A percentile compares a stretch with the other conserved stretches of the same genome.
Conservation (phyloP, 2,797 vertebrate species). For the Thaleichthys pacificus region DNA sequence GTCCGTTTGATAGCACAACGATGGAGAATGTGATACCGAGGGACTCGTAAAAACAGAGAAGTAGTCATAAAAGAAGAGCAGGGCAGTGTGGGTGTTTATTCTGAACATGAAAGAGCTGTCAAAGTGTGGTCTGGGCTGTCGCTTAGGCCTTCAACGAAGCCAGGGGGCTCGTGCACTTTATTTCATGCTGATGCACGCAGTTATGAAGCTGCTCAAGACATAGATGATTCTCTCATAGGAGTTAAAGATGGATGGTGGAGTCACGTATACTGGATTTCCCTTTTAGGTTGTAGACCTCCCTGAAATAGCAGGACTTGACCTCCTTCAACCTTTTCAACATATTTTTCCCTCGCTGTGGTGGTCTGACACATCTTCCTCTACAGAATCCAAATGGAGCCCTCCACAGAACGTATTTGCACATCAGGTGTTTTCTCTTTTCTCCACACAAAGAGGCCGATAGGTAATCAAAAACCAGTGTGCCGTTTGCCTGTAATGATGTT, state of each 20-base stretch:
- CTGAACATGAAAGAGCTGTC: conserved; percentile 48
- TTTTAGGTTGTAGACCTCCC: background rate
- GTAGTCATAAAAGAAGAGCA: conserved; percentile 29
- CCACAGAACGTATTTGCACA: background rate
- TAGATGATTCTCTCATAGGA: background rate
- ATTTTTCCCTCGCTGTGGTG: background rate
- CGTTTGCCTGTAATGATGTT: background rate
- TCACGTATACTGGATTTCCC: background rate
- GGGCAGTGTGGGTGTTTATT: conserved; percentile 37
- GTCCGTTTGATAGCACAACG: conserved; percentile 37
- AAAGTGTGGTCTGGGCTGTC: conserved; percentile 27
- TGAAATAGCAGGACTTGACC: background rate
- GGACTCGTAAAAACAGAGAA: conserved; percentile 41
- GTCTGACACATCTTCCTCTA: background rate
- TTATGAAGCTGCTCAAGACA: background rate
- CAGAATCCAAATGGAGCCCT: background rate
- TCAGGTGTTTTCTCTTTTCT: background rate
- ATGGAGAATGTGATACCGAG: conserved; percentile 50
- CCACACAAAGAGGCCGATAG: conserved; percentile 8
- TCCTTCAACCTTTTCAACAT: background rate
- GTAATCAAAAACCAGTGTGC: background rate
- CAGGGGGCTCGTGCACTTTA: conserved; percentile 34
- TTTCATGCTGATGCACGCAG: conserved; percentile 23
- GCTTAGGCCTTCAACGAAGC: conserved; percentile 18
- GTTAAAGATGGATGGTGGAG: conserved; percentile 1